A percentile compares a stretch with the other conserved stretches of the same genome.
Evolutionary conservation across 1,140 invertebrate species (phyloP).

Genomic region (Cylas formicarius): DNA sequence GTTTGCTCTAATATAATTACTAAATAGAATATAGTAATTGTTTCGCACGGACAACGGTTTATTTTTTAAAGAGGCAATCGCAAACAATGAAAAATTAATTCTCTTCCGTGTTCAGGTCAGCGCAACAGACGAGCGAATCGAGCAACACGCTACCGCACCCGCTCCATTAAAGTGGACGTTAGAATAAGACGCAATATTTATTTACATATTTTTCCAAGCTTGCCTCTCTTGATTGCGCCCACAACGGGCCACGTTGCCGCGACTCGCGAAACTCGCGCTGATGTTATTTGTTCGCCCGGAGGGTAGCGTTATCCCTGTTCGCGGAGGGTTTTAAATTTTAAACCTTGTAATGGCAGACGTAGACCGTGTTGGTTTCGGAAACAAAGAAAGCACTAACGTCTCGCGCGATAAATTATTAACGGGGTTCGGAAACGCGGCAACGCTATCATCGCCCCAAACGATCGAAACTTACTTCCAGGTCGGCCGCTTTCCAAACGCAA

Average conservation of each 20-base stretch:
- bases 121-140: too few species aligned
- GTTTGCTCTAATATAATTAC: too few species aligned
- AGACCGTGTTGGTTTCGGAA: not conserved
- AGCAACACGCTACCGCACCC: too few species aligned
- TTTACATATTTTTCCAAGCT: too few species aligned
- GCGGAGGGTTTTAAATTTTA: not conserved
- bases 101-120: too few species aligned
- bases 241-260: not conserved
- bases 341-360: not conserved
- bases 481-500: conserved; percentile 27
- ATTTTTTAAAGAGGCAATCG: too few species aligned
- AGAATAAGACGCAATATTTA: too few species aligned
- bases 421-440: conserved; percentile 17
- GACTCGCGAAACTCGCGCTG: not conserved
- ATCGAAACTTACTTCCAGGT: conserved; percentile 29
- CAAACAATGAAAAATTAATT: too few species aligned
- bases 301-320: not conserved
- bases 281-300: not conserved
- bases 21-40: too few species aligned
- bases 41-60: too few species aligned
- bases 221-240: too few species aligned
- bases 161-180: too few species aligned
- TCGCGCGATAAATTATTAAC: not conserved
- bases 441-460: conserved; percentile 9
- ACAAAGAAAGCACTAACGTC: not conserved